phyloP scores from a whole-genome alignment of 53 echinoderm and acorn worm genomes.

The Paracentrotus lividus region DNA sequence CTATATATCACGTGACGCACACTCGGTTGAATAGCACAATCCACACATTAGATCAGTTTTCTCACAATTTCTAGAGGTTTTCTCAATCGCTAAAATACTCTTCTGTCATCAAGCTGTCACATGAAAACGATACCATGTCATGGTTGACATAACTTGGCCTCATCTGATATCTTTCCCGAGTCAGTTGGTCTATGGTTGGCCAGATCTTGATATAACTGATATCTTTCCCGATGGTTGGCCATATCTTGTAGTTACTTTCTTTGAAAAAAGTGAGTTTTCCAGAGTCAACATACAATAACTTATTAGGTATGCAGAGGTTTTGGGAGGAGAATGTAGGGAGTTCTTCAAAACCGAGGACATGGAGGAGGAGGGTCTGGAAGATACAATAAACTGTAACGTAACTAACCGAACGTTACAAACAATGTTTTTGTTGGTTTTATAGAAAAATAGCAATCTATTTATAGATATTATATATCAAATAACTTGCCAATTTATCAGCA shows the following conservation, averaged over 20 bases:
- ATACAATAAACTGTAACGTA: too few relatives aligned
- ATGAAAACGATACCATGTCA: slow-evolving; percentile 44
- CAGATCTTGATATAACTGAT: too few relatives aligned
- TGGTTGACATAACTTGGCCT: slow-evolving; percentile 32
- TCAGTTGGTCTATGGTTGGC: background rate
- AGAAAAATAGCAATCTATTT: too few relatives aligned
- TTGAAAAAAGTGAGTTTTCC: slow-evolving; percentile 6
- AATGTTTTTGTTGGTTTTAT: too few relatives aligned
- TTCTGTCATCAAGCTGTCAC: slow-evolving; percentile 28
- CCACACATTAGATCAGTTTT: background rate
- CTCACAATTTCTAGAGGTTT: background rate
- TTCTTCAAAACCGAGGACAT: too few relatives aligned
- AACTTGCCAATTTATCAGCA: too few relatives aligned
- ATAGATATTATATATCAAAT: too few relatives aligned
- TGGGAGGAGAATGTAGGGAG: too few relatives aligned
- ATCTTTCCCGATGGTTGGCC: background rate
- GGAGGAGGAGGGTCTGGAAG: too few relatives aligned
- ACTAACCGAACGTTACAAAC: too few relatives aligned
- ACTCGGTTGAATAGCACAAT: background rate
- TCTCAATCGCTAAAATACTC: background rate
- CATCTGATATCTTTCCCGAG: background rate
- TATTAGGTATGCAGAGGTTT: too few relatives aligned
- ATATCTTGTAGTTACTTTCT: background rate
- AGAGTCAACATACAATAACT: background rate
- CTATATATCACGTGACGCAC: background rate